Percentiles rank a stretch among this genome's conserved stretches.
Evolutionary conservation across 37 sponge, comb jelly and placozoan genomes (phyloP).

Genomic region (Hormiphora californensis): DNA sequence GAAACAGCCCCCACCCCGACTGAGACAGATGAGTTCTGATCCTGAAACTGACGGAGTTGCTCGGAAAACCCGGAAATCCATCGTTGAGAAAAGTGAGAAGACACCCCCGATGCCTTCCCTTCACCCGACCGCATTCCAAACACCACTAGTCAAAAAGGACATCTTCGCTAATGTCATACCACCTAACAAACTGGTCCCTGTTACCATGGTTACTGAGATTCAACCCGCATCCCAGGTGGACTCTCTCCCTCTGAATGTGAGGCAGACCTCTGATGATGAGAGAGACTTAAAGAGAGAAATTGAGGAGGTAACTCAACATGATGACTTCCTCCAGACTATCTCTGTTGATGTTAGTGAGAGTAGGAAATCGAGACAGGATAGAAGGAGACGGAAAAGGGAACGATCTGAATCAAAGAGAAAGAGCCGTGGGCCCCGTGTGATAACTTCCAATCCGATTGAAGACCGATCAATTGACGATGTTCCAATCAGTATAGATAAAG

Average conservation of each 20-base stretch:
- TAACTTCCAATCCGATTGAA: constrained; percentile 2
- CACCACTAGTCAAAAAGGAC: not conserved
- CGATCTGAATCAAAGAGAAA: not conserved
- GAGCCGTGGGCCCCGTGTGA: not conserved
- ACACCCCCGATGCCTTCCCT: not conserved
- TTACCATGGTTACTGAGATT: too few relatives aligned
- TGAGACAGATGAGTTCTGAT: not conserved
- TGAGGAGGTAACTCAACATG: not conserved
- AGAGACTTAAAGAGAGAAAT: constrained; percentile 4
- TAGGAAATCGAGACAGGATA: not conserved
- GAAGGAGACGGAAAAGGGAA: not conserved
- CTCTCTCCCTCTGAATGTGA: not conserved
- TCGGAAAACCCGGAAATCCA: not conserved
- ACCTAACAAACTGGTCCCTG: not conserved
- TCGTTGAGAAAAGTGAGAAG: not conserved
- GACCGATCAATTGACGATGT: constrained; percentile 2
- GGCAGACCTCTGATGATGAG: not conserved
- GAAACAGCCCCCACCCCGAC: not conserved
- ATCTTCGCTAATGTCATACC: not conserved
- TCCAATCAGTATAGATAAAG: not conserved
- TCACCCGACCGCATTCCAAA: not conserved
- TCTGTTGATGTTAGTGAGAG: not conserved
- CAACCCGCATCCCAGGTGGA: not conserved
- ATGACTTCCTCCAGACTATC: not conserved
- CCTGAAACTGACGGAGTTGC: not conserved